These are phyloP conservation scores for Panagrolaimus sp. DNA, from an alignment of 1,140 invertebrate species.

Conservation along the genomic window DNA sequence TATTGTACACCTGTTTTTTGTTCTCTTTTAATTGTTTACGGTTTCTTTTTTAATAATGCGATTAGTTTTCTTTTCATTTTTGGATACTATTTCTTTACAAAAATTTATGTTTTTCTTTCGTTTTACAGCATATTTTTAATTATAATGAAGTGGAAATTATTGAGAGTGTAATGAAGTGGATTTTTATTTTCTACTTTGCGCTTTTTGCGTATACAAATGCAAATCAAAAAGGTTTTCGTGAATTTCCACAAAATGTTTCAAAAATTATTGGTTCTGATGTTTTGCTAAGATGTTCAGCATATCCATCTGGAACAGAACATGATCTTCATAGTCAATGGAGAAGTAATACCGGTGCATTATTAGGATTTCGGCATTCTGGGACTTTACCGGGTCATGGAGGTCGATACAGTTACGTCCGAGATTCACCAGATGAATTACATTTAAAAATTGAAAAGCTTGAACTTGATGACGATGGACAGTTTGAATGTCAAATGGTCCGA, in stretches of 20 bases:
- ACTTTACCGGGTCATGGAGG: slow-evolving; percentile 35
- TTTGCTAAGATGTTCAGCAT: slow-evolving; percentile 27
- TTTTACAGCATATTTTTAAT: slow-evolving; percentile 11
- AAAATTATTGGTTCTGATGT: slow-evolving; percentile 27
- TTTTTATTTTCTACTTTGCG: background rate
- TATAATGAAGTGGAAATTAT: slow-evolving; percentile 9
- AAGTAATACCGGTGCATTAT: slow-evolving; percentile 27
- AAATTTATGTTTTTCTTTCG: background rate
- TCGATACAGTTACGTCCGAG: slow-evolving; percentile 37
- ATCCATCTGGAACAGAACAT: slow-evolving; percentile 15
- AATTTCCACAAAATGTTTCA: slow-evolving; percentile 32
- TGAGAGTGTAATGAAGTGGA: slow-evolving; percentile 4
- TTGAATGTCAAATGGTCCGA: slow-evolving; percentile 41
- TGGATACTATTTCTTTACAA: background rate
- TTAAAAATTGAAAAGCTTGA: slow-evolving; percentile 36
- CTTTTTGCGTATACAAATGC: slow-evolving; percentile 5
- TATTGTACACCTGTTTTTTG: slow-evolving; percentile 14
- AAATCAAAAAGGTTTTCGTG: slow-evolving; percentile 20
- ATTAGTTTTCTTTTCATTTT: background rate
- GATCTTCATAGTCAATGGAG: slow-evolving; percentile 38
- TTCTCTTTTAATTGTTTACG: no score
- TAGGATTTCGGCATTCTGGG: slow-evolving; percentile 25
- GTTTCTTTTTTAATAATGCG: background rate
- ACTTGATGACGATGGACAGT: slow-evolving; percentile 36
- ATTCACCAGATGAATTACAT: slow-evolving; percentile 35